Conservation (phyloP, 2,113 vertebrate genomes). For the Plotosus lineatus region DNA sequence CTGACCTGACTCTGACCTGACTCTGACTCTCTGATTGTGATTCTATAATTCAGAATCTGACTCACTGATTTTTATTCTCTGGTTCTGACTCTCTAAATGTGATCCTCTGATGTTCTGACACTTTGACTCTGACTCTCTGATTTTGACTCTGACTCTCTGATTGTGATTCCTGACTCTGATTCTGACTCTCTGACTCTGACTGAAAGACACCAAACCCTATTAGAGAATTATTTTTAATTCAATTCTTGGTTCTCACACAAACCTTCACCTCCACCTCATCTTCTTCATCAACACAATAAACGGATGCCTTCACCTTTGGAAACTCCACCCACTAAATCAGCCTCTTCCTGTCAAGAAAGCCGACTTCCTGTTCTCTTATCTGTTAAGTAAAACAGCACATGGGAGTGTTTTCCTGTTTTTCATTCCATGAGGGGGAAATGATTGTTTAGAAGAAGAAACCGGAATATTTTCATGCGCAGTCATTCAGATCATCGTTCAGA, state of each 20-base stretch:
- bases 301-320: conserved; percentile 62
- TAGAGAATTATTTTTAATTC: too few relatives aligned
- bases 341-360: conserved; percentile 54
- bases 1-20: not conserved
- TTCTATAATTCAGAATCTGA: too few relatives aligned
- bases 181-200: too few relatives aligned
- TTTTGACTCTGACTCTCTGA: not conserved
- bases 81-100: too few relatives aligned
- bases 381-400: conserved; percentile 52
- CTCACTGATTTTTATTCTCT: too few relatives aligned
- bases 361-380: conserved; percentile 57
- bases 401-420: conserved; percentile 59
- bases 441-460: conserved; percentile 30
- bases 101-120: too few relatives aligned
- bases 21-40: not conserved
- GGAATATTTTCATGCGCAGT: not conserved
- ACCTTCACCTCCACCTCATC: conserved; percentile 32
- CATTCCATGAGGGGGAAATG: conserved; percentile 36
- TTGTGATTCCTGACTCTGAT: not conserved
- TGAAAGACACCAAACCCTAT: too few relatives aligned
- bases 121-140: not conserved
- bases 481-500: not conserved
- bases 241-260: too few relatives aligned
- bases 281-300: conserved; percentile 68
- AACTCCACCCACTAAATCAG: conserved; percentile 26